A percentile compares a stretch with the other conserved stretches of the same genome.
These are phyloP conservation scores for Phrynocephalus guinanensis DNA, from an alignment of 2,797 vertebrate species.

Conservation along the genomic window DNA sequence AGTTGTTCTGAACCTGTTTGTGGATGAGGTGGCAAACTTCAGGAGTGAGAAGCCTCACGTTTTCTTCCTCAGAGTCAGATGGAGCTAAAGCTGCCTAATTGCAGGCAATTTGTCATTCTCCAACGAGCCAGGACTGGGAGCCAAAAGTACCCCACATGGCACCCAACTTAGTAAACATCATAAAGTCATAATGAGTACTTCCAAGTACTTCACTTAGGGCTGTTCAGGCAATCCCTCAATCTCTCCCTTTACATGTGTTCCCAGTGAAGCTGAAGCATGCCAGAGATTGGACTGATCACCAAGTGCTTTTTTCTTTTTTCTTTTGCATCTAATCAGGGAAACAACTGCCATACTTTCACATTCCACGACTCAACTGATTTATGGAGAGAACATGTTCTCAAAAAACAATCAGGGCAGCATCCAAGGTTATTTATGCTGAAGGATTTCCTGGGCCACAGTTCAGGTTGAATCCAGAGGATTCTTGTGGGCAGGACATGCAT, in stretches of 20 bases:
- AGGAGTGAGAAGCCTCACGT: constrained; percentile 15
- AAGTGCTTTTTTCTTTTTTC: constrained; percentile 64
- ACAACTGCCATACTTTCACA: constrained; percentile 64
- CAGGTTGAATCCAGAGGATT: constrained; percentile 66
- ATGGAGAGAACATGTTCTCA: constrained; percentile 63
- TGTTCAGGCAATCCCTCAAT: constrained; percentile 36
- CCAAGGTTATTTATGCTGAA: constrained; percentile 69
- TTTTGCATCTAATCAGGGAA: constrained; percentile 73
- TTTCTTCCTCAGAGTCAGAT: background rate
- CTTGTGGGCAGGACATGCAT: constrained; percentile 58
- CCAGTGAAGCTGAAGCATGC: constrained; percentile 66
- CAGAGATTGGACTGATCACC: constrained; percentile 64
- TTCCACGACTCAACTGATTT: constrained; percentile 76
- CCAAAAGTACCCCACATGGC: background rate
- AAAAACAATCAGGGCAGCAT: constrained; percentile 64
- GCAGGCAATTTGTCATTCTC: constrained; percentile 6
- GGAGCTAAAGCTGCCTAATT: background rate
- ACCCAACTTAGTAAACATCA: constrained; percentile 4
- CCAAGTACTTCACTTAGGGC: constrained; percentile 40
- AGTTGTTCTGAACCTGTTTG: constrained; percentile 45
- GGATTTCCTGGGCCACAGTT: constrained; percentile 69
- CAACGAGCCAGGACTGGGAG: constrained; percentile 20
- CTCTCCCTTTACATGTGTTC: constrained; percentile 41
- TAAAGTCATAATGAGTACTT: constrained; percentile 5
- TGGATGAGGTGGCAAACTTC: background rate